Evolutionary conservation across 1,140 invertebrate genomes (phyloP).

Genomic region (Drosophila elegans): DNA sequence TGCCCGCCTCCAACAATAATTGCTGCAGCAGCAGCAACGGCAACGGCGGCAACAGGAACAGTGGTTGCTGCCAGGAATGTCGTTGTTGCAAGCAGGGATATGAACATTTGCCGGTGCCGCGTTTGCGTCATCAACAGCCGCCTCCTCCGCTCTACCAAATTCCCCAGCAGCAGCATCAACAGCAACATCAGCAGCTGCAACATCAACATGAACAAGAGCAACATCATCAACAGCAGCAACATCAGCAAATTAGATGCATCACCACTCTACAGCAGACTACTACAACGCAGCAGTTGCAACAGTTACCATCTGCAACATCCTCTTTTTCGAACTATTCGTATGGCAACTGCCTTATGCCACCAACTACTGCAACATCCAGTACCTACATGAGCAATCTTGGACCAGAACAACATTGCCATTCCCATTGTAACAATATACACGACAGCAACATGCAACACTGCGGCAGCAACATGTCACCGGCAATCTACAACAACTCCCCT

Average conservation of each 20-base stretch:
- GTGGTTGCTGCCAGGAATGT: conserved; percentile 54
- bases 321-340: neutral
- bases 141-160: conserved; percentile 44
- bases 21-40: conserved; percentile 23
- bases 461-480: conserved; percentile 3
- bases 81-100: conserved; percentile 47
- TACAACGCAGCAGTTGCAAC: conserved; percentile 60
- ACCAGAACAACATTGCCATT: conserved; percentile 22
- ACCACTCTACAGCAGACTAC: conserved; percentile 65
- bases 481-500: conserved; percentile 4
- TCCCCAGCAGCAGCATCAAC: conserved; percentile 11
- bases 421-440: conserved; percentile 34
- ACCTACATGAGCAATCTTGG: conserved; percentile 33
- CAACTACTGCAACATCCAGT: conserved; percentile 21
- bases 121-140: conserved; percentile 46
- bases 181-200: neutral
- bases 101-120: conserved; percentile 66
- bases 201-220: too few species aligned
- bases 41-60: conserved; percentile 7
- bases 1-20: conserved; percentile 28
- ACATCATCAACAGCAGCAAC: conserved; percentile 5
- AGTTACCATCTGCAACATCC: conserved; percentile 29
- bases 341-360: conserved; percentile 29
- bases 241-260: conserved; percentile 60
- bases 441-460: conserved; percentile 12